Base-by-base conservation (phyloP, 2,888 invertebrate genomes). In the Oithona nana region DNA sequence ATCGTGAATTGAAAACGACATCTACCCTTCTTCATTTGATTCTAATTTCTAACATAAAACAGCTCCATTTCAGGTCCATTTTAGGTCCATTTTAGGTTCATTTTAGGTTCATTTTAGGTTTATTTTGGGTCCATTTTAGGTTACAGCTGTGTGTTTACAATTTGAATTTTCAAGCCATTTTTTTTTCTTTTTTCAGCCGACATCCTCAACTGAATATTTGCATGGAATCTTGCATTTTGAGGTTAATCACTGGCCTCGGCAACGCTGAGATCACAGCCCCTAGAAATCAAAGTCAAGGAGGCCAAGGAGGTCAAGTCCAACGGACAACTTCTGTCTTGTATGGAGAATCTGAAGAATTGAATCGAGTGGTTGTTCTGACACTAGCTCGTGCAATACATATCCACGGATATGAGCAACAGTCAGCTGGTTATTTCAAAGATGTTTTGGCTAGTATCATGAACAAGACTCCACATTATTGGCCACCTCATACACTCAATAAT, bases 401-500 rank as follows among this genome's bases (percentile, higher is more conserved):
- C 65, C 92, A 92, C 54, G 90, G 90, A 22, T 75, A 75, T 1
- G 80, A 80, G 66, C 74, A 76, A 30, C 71, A 78, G 62, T 76
- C 86, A 13, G 83, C 84, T 0, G 80, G 83, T 1, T 93, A 94
- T 81, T 92, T 92, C 68, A 86, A 88, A 70, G 94, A 95, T 69
- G 76, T 95, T 26, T 75, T 95, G 4, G 82, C 83, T 0, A 85
- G 86, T 0, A 89, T 95, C 26, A 88, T 89, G 81, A 87, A 89
- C 67, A 88, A 88, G 71, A 95, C 94, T 0, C 93, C 94, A 0
- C 93, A 93, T 72, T 84, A 87, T 68, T 95, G 94, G 94, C 88
- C 93, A 0, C 83, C 86, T 65, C 90, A 92, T 72, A 93, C 92
- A 0, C 74, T 94, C 22, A 83, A 86, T 66, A 90, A 90, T 71